Percentiles rank a stretch among this genome's conserved stretches.
These are phyloP conservation scores for Bicyclus anynana DNA, from an alignment of 1,140 invertebrate genomes.

Conservation along the genomic window DNA sequence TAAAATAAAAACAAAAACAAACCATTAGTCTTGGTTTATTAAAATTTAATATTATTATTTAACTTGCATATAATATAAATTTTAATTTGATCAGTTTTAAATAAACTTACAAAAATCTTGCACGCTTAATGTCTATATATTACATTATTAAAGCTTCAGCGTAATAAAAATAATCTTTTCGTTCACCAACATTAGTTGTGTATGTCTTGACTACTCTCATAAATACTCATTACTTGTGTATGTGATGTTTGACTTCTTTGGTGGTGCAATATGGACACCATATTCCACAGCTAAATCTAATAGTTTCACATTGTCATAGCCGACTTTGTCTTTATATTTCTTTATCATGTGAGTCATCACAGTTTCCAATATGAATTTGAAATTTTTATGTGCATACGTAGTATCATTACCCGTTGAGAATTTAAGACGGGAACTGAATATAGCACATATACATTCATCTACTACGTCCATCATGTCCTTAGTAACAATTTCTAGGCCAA, in stretches of 20 bases:
- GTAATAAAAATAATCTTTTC: conserved; percentile 68
- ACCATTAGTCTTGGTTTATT: conserved; percentile 62
- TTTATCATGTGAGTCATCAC: conserved; percentile 70
- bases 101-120: conserved; percentile 73
- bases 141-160: conserved; percentile 75
- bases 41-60: conserved; percentile 72
- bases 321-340: conserved; percentile 68
- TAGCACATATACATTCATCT: conserved; percentile 68
- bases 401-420: conserved; percentile 64
- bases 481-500: conserved; percentile 71
- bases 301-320: conserved; percentile 74
- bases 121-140: conserved; percentile 70
- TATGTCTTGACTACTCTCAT: conserved; percentile 58
- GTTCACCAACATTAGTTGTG: conserved; percentile 33
- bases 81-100: conserved; percentile 74
- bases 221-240: conserved; percentile 77
- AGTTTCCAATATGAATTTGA: conserved; percentile 72
- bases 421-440: conserved; percentile 69
- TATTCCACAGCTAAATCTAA: conserved; percentile 67
- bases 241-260: conserved; percentile 73
- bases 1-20: conserved; percentile 28
- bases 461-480: conserved; percentile 74
- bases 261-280: conserved; percentile 60
- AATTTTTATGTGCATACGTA: conserved; percentile 72
- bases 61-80: conserved; percentile 74